Evolutionary conservation across 2,797 vertebrate species (phyloP).

Genomic region (Fistularia tabacaria): DNA sequence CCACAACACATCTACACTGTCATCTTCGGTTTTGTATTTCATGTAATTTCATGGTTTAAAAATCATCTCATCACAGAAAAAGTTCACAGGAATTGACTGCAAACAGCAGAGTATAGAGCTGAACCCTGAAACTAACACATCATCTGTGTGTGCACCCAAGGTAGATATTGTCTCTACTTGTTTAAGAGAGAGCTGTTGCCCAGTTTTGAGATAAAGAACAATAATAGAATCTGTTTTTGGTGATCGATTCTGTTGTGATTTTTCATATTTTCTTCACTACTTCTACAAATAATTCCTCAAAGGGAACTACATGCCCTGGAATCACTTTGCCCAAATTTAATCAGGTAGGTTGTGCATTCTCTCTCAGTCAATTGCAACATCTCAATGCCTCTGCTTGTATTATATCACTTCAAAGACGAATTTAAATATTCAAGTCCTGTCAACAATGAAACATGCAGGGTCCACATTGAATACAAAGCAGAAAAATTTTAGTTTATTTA

Average conservation of each 20-base stretch:
- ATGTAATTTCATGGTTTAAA: not conserved
- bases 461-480: no score
- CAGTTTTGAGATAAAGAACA: no score
- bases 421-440: no score
- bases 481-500: not conserved
- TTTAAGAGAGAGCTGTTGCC: no score
- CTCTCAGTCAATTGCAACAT: no score
- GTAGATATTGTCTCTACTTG: constrained; percentile 29
- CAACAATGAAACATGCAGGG: no score
- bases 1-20: not conserved
- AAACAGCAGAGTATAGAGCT: constrained; percentile 52
- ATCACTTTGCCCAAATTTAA: constrained; percentile 36
- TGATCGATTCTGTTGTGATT: no score
- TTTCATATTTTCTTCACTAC: no score
- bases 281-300: constrained; percentile 1
- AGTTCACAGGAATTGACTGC: constrained; percentile 68
- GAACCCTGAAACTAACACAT: constrained; percentile 39
- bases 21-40: not conserved
- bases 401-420: no score
- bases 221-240: no score
- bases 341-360: constrained; percentile 43
- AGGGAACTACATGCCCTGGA: constrained; percentile 56
- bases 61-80: constrained; percentile 31
- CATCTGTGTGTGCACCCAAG: constrained; percentile 57
- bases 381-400: no score